Percentiles rank a stretch among this genome's conserved stretches.
Evolutionary conservation across 2,113 vertebrate species (phyloP).

Genomic region (Numenius arquata): DNA sequence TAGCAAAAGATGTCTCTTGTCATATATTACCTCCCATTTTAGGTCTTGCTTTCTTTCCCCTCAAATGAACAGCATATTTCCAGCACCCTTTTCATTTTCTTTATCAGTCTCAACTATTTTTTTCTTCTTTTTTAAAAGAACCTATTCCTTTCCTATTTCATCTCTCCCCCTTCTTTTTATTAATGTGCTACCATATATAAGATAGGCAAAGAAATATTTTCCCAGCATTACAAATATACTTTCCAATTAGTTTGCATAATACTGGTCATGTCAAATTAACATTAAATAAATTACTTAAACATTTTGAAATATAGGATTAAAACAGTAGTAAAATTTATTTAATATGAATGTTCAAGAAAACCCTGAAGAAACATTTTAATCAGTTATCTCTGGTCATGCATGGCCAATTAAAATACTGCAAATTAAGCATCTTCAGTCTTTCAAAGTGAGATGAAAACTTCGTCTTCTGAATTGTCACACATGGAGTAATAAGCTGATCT

Average conservation of each 20-base stretch:
- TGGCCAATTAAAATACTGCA: slow-evolving; percentile 31
- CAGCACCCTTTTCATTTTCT: neutral
- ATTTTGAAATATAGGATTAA: slow-evolving; percentile 11
- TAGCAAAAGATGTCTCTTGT: neutral
- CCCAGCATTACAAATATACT: neutral
- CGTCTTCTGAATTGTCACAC: neutral
- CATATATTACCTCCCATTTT: neutral
- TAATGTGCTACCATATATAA: neutral
- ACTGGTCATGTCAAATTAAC: neutral
- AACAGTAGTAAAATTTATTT: neutral
- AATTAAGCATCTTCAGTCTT: neutral
- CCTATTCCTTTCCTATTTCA: neutral
- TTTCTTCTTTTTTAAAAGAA: neutral
- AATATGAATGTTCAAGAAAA: slow-evolving; percentile 18
- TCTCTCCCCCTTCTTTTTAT: neutral
- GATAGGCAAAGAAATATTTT: neutral
- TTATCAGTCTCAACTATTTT: neutral
- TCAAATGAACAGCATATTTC: neutral
- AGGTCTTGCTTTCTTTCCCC: neutral
- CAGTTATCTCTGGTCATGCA: neutral
- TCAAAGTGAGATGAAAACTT: slow-evolving; percentile 9
- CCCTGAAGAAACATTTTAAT: slow-evolving; percentile 31
- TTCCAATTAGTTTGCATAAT: neutral
- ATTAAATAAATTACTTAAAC: neutral
- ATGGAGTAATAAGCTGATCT: neutral